Percentiles rank a stretch among this genome's conserved stretches.
Conservation (phyloP, 2,797 vertebrate species). For the Coccyzus lansbergi region DNA sequence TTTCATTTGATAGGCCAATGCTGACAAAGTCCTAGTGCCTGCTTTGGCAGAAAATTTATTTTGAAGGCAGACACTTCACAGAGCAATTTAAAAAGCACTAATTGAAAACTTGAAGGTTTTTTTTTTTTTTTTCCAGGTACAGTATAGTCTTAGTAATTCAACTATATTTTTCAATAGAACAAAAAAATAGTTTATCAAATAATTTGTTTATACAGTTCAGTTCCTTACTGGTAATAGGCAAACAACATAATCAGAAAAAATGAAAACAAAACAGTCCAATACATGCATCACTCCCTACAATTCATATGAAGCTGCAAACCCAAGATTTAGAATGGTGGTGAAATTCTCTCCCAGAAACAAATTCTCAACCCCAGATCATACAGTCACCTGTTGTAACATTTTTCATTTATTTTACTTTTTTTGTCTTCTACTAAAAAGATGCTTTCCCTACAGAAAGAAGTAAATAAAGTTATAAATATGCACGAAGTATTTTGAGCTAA, state of each 20-base stretch:
- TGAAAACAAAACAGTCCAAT: neutral
- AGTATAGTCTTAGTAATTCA: neutral
- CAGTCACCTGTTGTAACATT: neutral
- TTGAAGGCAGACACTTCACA: neutral
- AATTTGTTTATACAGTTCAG: neutral
- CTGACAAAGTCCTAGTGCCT: neutral
- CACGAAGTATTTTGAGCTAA: neutral
- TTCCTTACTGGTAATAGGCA: neutral
- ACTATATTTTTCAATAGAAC: neutral
- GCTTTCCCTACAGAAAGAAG: neutral
- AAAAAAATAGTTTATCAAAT: neutral
- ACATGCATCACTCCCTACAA: fast-evolving
- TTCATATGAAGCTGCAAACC: neutral
- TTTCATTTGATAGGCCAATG: neutral
- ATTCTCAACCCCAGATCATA: neutral
- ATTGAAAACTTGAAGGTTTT: neutral
- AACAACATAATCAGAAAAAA: neutral
- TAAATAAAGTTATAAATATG: neutral
- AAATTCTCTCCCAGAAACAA: neutral
- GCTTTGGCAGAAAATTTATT: neutral
- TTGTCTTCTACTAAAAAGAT: neutral
- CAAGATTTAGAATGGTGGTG: neutral
- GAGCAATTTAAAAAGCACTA: neutral
- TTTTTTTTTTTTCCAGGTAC: neutral
- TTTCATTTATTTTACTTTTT: neutral